These are phyloP conservation scores for Sapayoa aenigma DNA, from an alignment of 2,113 vertebrate genomes.

Conservation along the genomic window DNA sequence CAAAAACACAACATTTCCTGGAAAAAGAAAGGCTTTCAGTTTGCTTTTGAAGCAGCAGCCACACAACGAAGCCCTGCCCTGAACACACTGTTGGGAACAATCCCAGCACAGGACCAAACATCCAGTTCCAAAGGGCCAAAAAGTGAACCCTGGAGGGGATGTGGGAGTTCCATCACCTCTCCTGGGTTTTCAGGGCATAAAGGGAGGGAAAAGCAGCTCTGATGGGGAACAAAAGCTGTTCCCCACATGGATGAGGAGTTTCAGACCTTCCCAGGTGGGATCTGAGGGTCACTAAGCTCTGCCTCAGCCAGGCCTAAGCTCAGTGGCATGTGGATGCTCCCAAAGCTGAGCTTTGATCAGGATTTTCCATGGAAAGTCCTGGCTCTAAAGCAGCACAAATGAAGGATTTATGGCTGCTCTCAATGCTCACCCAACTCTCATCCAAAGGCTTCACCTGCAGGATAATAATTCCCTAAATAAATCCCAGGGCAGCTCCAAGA, in stretches of 20 bases:
- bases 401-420: not conserved
- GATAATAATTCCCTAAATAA: fast-evolving
- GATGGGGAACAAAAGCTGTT: no score
- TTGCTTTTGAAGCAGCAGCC: not conserved
- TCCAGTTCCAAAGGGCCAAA: not conserved
- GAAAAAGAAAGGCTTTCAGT: not conserved
- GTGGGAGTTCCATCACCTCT: fast-evolving
- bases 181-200: fast-evolving
- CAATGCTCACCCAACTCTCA: not conserved
- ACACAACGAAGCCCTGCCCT: not conserved
- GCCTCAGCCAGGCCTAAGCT: no score
- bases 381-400: not conserved
- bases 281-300: no score
- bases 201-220: not conserved
- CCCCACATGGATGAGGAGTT: not conserved
- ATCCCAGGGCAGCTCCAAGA: not conserved
- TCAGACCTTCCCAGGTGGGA: not conserved
- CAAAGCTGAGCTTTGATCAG: not conserved
- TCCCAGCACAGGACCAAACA: fast-evolving
- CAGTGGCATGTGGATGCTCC: not conserved
- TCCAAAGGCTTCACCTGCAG: not conserved
- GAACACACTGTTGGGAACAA: fast-evolving
- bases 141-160: fast-evolving
- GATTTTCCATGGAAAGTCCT: fast-evolving
- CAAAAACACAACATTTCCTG: not conserved